These are phyloP conservation scores for Spinus olivaceus DNA, from an alignment of 2,797 vertebrate genomes.

Conservation along the genomic window DNA sequence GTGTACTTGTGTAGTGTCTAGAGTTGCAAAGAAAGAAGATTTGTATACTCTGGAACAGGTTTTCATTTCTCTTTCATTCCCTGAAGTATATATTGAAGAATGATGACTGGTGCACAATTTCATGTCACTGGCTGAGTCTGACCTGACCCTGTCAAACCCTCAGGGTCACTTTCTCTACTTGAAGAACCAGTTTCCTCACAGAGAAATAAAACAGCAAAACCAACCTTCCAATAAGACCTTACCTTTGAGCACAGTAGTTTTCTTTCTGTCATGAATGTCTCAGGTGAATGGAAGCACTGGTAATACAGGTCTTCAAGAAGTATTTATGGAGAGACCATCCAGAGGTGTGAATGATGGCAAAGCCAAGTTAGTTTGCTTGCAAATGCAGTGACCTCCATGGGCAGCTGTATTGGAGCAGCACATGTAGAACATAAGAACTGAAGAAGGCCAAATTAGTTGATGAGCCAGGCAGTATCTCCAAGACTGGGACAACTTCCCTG, in stretches of 20 bases:
- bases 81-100: not conserved
- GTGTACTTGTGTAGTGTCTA: not conserved
- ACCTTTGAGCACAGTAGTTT: not conserved
- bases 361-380: not conserved
- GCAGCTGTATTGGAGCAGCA: not conserved
- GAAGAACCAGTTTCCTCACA: not conserved
- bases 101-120: not conserved
- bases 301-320: not conserved
- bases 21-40: not conserved
- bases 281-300: not conserved
- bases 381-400: not conserved
- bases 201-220: not conserved
- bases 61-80: not conserved
- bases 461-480: not conserved
- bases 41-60: not conserved
- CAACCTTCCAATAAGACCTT: not conserved
- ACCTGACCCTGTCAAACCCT: not conserved
- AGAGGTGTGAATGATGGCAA: not conserved
- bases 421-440: not conserved
- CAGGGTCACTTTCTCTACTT: not conserved
- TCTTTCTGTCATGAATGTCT: not conserved
- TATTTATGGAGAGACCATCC: not conserved
- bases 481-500: not conserved
- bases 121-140: not conserved
- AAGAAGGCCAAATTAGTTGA: not conserved